phyloP scores from a whole-genome alignment of 2,113 vertebrate genomes.

The Dromaius novaehollandiae region DNA sequence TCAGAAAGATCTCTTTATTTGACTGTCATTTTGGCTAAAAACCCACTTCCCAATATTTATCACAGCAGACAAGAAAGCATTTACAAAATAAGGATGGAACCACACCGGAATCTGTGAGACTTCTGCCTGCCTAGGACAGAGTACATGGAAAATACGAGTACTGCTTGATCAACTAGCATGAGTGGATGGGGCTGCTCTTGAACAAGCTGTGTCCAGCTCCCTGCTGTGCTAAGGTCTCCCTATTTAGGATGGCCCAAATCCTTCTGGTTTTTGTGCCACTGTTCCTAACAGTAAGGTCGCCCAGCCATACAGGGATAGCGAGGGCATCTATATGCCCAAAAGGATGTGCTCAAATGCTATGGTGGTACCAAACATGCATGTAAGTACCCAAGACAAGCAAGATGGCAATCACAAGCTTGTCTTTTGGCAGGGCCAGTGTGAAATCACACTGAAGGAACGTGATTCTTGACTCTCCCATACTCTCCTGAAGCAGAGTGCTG shows the following conservation, averaged over 20 bases:
- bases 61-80: neutral
- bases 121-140: neutral
- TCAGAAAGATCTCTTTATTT: constrained; percentile 19
- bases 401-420: neutral
- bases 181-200: neutral
- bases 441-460: neutral
- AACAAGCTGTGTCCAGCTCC: neutral
- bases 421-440: neutral
- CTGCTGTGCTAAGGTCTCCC: neutral
- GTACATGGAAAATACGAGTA: neutral
- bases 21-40: constrained; percentile 31
- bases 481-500: neutral
- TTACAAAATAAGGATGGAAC: neutral
- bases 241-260: neutral
- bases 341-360: neutral
- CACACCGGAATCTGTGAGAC: neutral
- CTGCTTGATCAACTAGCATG: neutral
- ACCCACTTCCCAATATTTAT: neutral
- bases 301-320: neutral
- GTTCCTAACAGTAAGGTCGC: neutral
- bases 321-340: neutral
- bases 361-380: neutral
- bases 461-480: neutral
- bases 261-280: neutral
- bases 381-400: neutral